Evolutionary conservation across 2,888 invertebrate genomes (phyloP).

Genomic region (Amphimallon solstitiale): DNA sequence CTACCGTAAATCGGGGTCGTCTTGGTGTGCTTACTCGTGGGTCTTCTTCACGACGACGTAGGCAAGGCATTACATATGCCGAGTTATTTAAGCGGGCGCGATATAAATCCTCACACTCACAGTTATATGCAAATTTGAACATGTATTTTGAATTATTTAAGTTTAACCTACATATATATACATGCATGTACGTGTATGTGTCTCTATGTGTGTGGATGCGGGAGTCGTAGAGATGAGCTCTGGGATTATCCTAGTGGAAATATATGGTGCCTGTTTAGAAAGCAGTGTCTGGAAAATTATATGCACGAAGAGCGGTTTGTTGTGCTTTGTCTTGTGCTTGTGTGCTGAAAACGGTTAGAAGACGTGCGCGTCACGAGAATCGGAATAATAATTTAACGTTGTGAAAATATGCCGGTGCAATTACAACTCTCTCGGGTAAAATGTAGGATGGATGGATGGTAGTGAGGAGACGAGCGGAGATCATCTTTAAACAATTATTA

Average conservation of each 20-base stretch:
- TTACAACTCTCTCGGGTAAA: background rate
- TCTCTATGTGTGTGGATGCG: constrained; percentile 4
- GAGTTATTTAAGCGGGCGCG: constrained; percentile 30
- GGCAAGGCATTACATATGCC: constrained; percentile 26
- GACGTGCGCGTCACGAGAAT: constrained; percentile 7
- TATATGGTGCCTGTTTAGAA: constrained; percentile 54
- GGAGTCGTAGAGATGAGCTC: constrained; percentile 47
- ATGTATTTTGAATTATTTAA: constrained; percentile 58
- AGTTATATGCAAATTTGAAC: constrained; percentile 58
- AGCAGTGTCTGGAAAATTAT: constrained; percentile 54
- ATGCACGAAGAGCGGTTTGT: constrained; percentile 43
- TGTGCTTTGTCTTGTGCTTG: background rate
- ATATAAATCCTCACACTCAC: constrained; percentile 44
- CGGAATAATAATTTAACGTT: constrained; percentile 7
- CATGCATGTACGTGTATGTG: too few species aligned
- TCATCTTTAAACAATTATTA: constrained; percentile 30
- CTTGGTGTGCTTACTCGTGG: background rate
- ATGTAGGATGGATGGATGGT: background rate
- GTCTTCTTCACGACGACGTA: constrained; percentile 10
- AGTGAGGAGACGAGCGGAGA: background rate
- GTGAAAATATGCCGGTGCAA: constrained; percentile 21
- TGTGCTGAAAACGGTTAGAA: constrained; percentile 2
- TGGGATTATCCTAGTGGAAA: constrained; percentile 55
- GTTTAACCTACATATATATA: constrained; percentile 54
- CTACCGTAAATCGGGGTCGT: too few species aligned